Evolutionary conservation across 2,113 vertebrate genomes (phyloP).

Genomic region (Tragulus kanchil): DNA sequence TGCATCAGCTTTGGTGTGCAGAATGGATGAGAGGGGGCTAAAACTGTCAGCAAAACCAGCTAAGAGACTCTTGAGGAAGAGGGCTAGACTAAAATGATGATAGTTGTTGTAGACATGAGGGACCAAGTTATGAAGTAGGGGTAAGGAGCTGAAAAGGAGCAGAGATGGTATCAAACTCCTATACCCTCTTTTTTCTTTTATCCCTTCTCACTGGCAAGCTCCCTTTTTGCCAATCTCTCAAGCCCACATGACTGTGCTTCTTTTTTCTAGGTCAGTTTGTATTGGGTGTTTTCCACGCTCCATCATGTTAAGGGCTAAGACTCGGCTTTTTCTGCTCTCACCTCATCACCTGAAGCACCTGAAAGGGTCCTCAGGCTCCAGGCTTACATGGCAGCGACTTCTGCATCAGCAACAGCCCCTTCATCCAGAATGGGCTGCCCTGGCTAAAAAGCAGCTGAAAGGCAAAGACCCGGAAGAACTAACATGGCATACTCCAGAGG

Average conservation of each 20-base stretch:
- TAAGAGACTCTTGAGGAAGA: neutral
- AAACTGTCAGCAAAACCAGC: neutral
- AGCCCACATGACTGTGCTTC: neutral
- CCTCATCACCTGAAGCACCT: neutral
- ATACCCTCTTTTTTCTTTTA: neutral
- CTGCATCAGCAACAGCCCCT: constrained; percentile 86
- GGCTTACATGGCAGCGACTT: neutral
- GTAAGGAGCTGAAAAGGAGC: neutral
- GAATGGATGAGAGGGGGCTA: neutral
- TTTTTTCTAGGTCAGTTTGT: constrained; percentile 65
- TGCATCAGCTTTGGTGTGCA: neutral
- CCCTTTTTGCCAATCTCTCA: neutral
- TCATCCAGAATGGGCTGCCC: constrained; percentile 92
- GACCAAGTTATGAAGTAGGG: neutral
- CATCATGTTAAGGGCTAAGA: constrained; percentile 85
- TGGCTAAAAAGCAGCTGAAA: constrained; percentile 98
- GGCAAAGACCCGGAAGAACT: constrained; percentile 97
- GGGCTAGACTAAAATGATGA: neutral
- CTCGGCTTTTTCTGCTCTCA: constrained; percentile 65
- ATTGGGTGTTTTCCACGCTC: neutral
- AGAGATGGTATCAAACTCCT: neutral
- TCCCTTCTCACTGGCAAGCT: neutral
- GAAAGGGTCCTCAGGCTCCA: constrained; percentile 29
- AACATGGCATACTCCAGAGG: constrained; percentile 96
- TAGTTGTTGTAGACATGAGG: neutral